phyloP scores from a whole-genome alignment of 2,888 invertebrate genomes.

The Xestia xanthographa region DNA sequence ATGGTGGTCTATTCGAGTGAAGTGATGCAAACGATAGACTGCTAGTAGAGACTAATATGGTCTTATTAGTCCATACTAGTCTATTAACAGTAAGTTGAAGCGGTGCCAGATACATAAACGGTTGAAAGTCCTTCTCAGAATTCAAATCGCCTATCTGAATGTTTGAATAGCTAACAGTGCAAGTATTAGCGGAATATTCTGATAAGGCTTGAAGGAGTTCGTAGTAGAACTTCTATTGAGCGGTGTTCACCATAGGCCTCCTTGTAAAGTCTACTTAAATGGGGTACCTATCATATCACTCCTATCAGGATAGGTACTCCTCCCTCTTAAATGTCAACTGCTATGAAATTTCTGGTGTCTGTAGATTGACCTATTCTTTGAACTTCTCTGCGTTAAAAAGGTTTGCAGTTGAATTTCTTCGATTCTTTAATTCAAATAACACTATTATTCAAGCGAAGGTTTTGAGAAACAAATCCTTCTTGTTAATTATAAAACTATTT shows the following conservation, averaged over 20 bases:
- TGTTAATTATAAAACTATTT: too few relatives aligned
- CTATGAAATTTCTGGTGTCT: too few relatives aligned
- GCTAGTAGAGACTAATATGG: background rate
- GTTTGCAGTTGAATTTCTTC: background rate
- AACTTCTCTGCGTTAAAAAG: background rate
- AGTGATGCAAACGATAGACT: background rate
- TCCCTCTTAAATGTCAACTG: background rate
- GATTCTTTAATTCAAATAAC: background rate
- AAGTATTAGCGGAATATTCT: conserved; percentile 13
- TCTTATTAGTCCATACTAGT: conserved; percentile 6
- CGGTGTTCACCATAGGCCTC: background rate
- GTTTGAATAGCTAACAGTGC: conserved; percentile 10
- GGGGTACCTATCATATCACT: background rate
- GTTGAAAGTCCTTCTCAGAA: conserved; percentile 30
- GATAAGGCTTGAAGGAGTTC: conserved; percentile 14
- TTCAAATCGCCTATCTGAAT: conserved; percentile 37
- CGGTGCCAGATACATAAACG: conserved; percentile 26
- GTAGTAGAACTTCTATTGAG: background rate
- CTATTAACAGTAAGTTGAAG: conserved; percentile 3
- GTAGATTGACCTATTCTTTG: background rate
- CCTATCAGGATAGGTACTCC: background rate
- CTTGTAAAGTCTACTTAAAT: background rate
- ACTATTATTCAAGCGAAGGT: too few relatives aligned
- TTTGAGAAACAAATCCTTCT: too few relatives aligned
- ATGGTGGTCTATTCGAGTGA: background rate